Base-by-base conservation (phyloP, 2,888 invertebrate genomes). In the Teleiodes luculella region DNA sequence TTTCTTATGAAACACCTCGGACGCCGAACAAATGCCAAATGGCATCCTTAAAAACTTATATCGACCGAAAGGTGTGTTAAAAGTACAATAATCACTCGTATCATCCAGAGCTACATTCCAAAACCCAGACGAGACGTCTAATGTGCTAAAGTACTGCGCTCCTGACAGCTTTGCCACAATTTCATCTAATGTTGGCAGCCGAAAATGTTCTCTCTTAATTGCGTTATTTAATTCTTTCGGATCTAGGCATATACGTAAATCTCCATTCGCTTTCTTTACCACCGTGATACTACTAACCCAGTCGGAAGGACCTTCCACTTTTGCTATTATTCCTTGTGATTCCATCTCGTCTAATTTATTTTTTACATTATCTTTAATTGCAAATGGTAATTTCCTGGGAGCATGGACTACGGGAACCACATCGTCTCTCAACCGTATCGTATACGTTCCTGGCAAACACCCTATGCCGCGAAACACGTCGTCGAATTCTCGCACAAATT, bases 21-120 rank as follows among this genome's bases (percentile, higher is more conserved):
- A 58, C 0, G 63, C 63, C 31, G 58, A 60, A 7, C 57, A 60
- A 14, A 67, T 57, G 3, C 65, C 64, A 52, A 62, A 67, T 1
- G 65, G 64, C 49, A 64, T 39, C 33, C 63, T 59, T 6, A 55
- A 11, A 39, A 52, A 52, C 20, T 37, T 47, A 8, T 55, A 55
- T 43, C 53, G 28, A 1, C 50, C 54, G 24, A 58, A 56, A 0
- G 54, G 49, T 3, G 56, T 55, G 20, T 57, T 54, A 41, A 55
- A 55, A 3, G 54, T 55, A 28, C 56, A 57, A 41, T 56, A 43
- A 24, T 54, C 52, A 24, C 46, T 46, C 7, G 51, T 47, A 2
- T 53, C 41, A 41, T 56, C 50, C n/a, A 56, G 16, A 18, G 31
- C n/a, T 16, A 55, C 46, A 52, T 60, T 14, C 54, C 54, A 54